Percentiles rank a stretch among this genome's conserved stretches.
Conservation (phyloP, 2,888 invertebrate genomes). For the Zaprionus lineosus region DNA sequence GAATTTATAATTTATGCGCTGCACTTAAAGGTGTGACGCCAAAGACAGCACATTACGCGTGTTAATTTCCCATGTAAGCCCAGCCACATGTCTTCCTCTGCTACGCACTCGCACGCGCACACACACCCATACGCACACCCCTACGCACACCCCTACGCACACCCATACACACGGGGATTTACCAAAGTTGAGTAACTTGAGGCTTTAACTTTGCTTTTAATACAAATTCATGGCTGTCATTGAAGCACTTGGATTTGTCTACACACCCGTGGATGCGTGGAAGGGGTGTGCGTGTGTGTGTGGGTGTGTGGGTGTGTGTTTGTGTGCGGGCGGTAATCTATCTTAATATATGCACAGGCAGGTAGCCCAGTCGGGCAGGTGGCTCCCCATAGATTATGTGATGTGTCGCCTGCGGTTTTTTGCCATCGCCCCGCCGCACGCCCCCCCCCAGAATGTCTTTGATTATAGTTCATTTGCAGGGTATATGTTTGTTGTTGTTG, state of each 20-base stretch:
- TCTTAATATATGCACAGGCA: conserved; percentile 71
- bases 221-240: conserved; percentile 64
- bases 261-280: background rate
- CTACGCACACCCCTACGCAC: background rate
- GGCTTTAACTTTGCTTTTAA: conserved; percentile 47
- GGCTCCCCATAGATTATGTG: conserved; percentile 33
- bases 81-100: background rate
- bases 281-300: conserved; percentile 11
- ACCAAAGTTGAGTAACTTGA: conserved; percentile 11
- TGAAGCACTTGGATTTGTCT: conserved; percentile 44
- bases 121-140: background rate
- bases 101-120: background rate
- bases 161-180: conserved; percentile 19
- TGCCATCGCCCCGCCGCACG: conserved; percentile 24
- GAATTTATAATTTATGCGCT: conserved; percentile 71
- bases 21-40: conserved; percentile 55
- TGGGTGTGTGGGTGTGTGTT: conserved; percentile 12
- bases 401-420: conserved; percentile 56
- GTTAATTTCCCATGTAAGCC: conserved; percentile 62
- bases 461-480: conserved; percentile 43
- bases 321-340: conserved; percentile 60
- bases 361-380: conserved; percentile 7
- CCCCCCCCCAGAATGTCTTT: conserved; percentile 40
- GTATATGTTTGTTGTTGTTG: conserved; percentile 1
- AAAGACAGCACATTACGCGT: conserved; percentile 57